phyloP scores from a whole-genome alignment of 2,113 vertebrate species.

The Phylloscopus trochilus region DNA sequence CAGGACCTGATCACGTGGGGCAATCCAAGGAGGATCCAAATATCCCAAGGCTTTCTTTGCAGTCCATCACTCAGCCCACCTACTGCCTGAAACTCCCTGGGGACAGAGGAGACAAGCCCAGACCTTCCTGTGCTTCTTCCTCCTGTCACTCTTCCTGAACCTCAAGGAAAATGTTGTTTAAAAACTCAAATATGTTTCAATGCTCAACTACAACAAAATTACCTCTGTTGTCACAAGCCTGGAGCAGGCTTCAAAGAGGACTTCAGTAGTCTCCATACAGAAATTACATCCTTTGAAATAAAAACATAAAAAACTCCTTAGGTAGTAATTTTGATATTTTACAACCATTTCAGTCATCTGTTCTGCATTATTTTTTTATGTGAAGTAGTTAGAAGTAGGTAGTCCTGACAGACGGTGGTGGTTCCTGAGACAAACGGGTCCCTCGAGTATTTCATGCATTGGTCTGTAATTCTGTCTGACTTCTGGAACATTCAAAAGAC shows the following conservation, averaged over 20 bases:
- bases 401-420: not conserved
- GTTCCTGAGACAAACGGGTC: conserved; percentile 14
- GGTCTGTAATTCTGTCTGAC: not conserved
- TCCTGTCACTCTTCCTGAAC: not conserved
- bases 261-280: not conserved
- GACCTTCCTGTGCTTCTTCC: not conserved
- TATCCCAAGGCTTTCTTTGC: not conserved
- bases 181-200: not conserved
- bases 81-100: not conserved
- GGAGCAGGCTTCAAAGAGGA: not conserved
- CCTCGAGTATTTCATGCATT: not conserved
- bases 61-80: not conserved
- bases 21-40: not conserved
- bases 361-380: not conserved
- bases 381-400: not conserved
- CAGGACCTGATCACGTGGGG: not conserved
- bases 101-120: not conserved
- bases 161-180: not conserved
- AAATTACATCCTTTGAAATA: not conserved
- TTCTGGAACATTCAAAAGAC: conserved; percentile 3
- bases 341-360: conserved; percentile 2
- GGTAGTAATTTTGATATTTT: not conserved
- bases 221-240: not conserved
- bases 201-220: not conserved
- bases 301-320: not conserved